phyloP scores from a whole-genome alignment of 2,797 vertebrate species.

The Chelon labrosus region DNA sequence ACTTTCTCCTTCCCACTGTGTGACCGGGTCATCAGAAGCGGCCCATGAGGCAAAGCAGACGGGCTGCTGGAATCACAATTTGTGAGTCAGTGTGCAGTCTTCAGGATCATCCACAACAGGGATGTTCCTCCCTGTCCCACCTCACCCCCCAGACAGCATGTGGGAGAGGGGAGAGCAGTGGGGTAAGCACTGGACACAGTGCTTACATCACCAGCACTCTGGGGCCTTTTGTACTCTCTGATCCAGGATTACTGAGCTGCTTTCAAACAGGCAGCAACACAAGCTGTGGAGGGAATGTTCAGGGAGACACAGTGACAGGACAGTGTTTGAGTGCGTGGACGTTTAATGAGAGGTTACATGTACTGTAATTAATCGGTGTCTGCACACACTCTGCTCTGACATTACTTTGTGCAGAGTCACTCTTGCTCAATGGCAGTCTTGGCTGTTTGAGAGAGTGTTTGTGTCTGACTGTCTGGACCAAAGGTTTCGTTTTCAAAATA shows the following conservation, averaged over 20 bases:
- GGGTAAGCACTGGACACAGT: conserved; percentile 58
- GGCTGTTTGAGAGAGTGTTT: conserved; percentile 16
- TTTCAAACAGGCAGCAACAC: conserved; percentile 71
- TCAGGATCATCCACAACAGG: conserved; percentile 22
- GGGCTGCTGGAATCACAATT: too few species aligned
- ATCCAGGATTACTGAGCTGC: conserved; percentile 82
- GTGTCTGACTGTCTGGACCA: conserved; percentile 39
- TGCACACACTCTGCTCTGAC: not conserved
- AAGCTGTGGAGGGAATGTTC: conserved; percentile 67
- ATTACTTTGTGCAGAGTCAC: conserved; percentile 39
- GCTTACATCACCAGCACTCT: conserved; percentile 76
- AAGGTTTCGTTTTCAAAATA: conserved; percentile 37
- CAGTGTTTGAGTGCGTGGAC: conserved; percentile 6
- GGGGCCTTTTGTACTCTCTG: conserved; percentile 78
- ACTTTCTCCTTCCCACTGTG: conserved; percentile 41
- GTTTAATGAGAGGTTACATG: conserved; percentile 46
- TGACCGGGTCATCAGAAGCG: conserved; percentile 40
- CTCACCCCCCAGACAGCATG: conserved; percentile 33
- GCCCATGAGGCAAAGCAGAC: conserved; percentile 34
- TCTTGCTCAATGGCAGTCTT: conserved; percentile 46
- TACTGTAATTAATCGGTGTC: conserved; percentile 30
- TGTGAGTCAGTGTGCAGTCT: conserved; percentile 5
- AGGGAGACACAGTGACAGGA: conserved; percentile 57
- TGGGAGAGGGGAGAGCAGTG: conserved; percentile 34
- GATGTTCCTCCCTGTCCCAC: conserved; percentile 40